Evolutionary conservation across 2,113 vertebrate genomes (phyloP).

Genomic region (Phrynosoma platyrhinos): DNA sequence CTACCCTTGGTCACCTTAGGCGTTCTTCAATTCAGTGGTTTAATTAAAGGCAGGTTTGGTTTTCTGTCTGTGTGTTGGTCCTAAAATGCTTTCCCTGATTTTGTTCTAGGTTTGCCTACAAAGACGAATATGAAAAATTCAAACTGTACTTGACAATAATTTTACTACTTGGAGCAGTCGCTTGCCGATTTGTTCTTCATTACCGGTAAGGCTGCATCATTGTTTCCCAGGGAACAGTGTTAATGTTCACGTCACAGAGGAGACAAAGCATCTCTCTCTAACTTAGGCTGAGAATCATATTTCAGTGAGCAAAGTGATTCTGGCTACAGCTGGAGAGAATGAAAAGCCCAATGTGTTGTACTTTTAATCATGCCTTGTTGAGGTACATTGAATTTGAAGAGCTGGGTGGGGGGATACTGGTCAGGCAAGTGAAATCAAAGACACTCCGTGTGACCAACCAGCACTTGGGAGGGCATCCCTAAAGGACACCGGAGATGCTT

Average conservation of each 20-base stretch:
- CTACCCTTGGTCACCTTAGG: too few relatives aligned
- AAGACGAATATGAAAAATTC: conserved; percentile 99
- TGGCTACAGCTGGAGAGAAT: too few relatives aligned
- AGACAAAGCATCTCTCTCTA: too few relatives aligned
- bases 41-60: background rate
- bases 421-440: too few relatives aligned
- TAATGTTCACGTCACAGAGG: background rate
- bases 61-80: background rate
- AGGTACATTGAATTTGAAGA: too few relatives aligned
- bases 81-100: background rate
- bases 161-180: conserved; percentile 91
- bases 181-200: conserved; percentile 93
- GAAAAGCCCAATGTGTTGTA: background rate
- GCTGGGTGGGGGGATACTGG: too few relatives aligned
- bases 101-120: conserved; percentile 91
- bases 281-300: background rate
- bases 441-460: too few relatives aligned
- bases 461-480: too few relatives aligned
- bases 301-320: background rate
- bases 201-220: conserved; percentile 82
- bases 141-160: conserved; percentile 98
- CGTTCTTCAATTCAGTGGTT: background rate
- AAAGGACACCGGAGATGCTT: too few relatives aligned
- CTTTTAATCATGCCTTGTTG: background rate
- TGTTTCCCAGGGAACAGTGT: background rate